phyloP scores from a whole-genome alignment of 2,888 invertebrate genomes.

The Volucella bombylans region DNA sequence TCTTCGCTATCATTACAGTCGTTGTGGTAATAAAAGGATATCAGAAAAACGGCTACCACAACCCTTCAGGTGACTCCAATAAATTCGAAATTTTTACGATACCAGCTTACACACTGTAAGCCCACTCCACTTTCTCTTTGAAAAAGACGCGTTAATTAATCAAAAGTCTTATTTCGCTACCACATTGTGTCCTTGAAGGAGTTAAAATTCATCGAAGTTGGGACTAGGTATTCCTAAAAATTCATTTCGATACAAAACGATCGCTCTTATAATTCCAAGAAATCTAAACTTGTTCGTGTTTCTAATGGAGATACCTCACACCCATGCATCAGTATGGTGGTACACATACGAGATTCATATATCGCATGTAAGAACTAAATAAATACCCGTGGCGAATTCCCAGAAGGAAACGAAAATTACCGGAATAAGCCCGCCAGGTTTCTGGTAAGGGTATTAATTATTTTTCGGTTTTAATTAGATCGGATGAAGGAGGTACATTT shows the following conservation, averaged over 20 bases:
- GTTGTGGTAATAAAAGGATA: constrained; percentile 17
- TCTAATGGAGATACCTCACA: too few relatives aligned
- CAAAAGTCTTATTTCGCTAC: constrained; percentile 64
- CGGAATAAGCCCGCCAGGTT: constrained; percentile 27
- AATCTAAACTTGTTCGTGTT: background rate
- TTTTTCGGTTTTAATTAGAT: constrained; percentile 71
- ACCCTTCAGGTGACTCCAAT: constrained; percentile 70
- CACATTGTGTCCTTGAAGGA: constrained; percentile 38
- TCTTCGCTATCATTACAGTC: background rate
- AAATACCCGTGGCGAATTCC: constrained; percentile 69
- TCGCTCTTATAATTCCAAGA: background rate
- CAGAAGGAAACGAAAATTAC: constrained; percentile 66
- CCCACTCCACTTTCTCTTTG: constrained; percentile 6
- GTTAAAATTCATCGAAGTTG: constrained; percentile 58
- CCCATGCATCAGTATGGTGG: background rate
- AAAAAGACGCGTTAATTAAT: constrained; percentile 69
- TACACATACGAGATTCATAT: constrained; percentile 47
- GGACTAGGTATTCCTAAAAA: too few relatives aligned
- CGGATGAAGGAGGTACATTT: constrained; percentile 64
- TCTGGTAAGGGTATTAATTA: constrained; percentile 68
- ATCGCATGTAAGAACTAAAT: constrained; percentile 32
- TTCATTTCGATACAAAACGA: background rate
- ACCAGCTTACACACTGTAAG: constrained; percentile 48
- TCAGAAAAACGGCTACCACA: constrained; percentile 30
- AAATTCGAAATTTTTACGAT: constrained; percentile 71